Base-by-base conservation (phyloP, 2,888 invertebrate species). In the Tineola bisselliella region DNA sequence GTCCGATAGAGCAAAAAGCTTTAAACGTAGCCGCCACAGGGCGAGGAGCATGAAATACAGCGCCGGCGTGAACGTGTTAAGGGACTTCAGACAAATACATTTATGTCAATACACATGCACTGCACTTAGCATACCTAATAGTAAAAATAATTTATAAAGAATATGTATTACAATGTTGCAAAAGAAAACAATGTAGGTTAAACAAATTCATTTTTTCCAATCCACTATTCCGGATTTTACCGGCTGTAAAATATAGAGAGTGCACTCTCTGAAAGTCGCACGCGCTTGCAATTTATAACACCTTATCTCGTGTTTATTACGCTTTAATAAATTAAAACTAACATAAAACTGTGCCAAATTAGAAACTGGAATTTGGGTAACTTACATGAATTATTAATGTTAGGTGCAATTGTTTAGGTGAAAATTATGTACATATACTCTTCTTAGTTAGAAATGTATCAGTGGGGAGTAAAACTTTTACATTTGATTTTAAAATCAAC, bases 121-220 rank as follows among this genome's bases (percentile, higher is more conserved):
- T n/a, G n/a, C n/a, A n/a, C n/a, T n/a, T n/a, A n/a, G n/a, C n/a
- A n/a, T n/a, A n/a, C n/a, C n/a, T n/a, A n/a, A n/a, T n/a, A n/a
- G n/a, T n/a, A n/a, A n/a, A n/a, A n/a, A n/a, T n/a, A n/a, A 58
- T 58, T 33, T 25, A 6, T 25, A 4, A 25, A 25, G 4, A 2
- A 25, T 25, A 2, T 25, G 25, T n/a, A 8, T 43, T 43, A 15
- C 62, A 64, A 61, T 62, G 64, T 64, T 61, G 61, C 64, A 44
- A 57, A 3, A 19, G 25, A 25, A 38, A 62, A 64, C 65, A 65
- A 62, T 64, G 64, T 66, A 63, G 61, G 61, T 54, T 62, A 63
- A 63, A 62, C 62, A 66, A 66, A 72, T 69, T 66, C 66, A 71
- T 72, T 71, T 71, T 72, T 66, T 67, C 64, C 63, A 64, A 63